Evolutionary conservation across 2,113 vertebrate species (phyloP), one percentile per base, ranked within the genome.

Genomic region (Gobiocypris rarus): DNA sequence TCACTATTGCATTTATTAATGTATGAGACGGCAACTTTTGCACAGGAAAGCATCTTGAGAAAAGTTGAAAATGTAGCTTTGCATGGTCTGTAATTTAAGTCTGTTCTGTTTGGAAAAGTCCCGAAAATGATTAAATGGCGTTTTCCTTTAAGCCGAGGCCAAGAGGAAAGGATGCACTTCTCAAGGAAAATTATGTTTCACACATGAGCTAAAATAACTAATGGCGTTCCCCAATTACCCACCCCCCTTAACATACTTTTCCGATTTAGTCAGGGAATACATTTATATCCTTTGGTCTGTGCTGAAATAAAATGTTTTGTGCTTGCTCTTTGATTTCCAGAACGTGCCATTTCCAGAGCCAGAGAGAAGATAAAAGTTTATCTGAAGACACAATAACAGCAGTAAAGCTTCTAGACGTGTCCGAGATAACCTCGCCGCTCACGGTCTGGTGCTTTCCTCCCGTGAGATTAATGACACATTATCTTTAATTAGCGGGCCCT

Each of bases 401-500:
- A 67, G 82, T 71, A 61, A 73, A 56, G 45, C 50, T 56, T 82
- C 71, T 45, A 22, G 71, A 56, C 75, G 45, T 73, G 81, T 73
- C 26, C 45, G 80, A 75, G 81, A 82, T 75, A 85, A 87, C 73
- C 79, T 80, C n/a, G 1, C 56, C n/a, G 69, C 56, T 26, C 24
- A 59, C 56, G 48, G 15, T 10, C 71, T 74, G 75, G 52, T 83
- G 80, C 22, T 65, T 69, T 65, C 41, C 48, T 69, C 34, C 38
- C 81, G n/a, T 41, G 48, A 83, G 82, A 85, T 76, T 76, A 81
- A 61, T 58, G 31, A 58, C 28, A 83, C 45, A 9, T 65, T 85
- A 84, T 69, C 70, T 85, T 85, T 71, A 63, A 83, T 88, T 83
- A 88, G 52, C 81, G 50, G 28, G 31, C 59, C 73, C 50, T 69